Base-by-base conservation (phyloP, 1,140 invertebrate genomes). In the Euwallacea similis region DNA sequence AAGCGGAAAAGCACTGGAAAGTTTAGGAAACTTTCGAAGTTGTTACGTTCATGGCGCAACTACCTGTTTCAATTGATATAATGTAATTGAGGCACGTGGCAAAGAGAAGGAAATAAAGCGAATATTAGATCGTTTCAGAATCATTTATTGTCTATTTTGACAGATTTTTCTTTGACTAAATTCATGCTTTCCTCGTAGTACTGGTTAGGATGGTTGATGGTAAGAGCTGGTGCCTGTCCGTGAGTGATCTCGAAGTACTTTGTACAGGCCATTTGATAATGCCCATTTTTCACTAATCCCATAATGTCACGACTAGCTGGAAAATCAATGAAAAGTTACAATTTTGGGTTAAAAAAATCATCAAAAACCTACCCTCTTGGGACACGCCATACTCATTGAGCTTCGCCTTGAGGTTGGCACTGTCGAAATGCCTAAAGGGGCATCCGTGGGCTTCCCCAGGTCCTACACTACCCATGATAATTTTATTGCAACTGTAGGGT, bases 191-290 rank as follows among this genome's bases (percentile, higher is more conserved):
- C 76, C 56, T 74, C 69, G 65, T 76, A 98, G 81, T 93, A 99
- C 72, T 91, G 90, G 85, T 98, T 98, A 0, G 97, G 97, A 86
- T 98, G 97, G 78, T 91, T 89, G 55, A 98, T 89, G 0, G 86
- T 87, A 61, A 84, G 84, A 33, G 88, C 87, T 11, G 88, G 82
- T 42, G 9, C 13, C 9, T 74, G 63, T 16, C 84, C 87, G 78
- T 97, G 93, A 0, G 86, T 87, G 33, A 88, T 80, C 84, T 96
- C 90, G 86, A 97, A 98, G 80, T 93, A 96, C 77, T 91, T 90
- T 54, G 89, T 89, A 81, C 97, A 98, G 1, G 95, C 96, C 59
- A 96, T 84, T 81, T 93, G 89, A 80, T 88, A 95, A 80, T 93
- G 90, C 6, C 88, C 87, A n/a, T 13, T 15, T 9, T 56, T 13